These are phyloP conservation scores for Cyanocitta stelleri DNA, from an alignment of 2,113 vertebrate species.

Conservation along the genomic window DNA sequence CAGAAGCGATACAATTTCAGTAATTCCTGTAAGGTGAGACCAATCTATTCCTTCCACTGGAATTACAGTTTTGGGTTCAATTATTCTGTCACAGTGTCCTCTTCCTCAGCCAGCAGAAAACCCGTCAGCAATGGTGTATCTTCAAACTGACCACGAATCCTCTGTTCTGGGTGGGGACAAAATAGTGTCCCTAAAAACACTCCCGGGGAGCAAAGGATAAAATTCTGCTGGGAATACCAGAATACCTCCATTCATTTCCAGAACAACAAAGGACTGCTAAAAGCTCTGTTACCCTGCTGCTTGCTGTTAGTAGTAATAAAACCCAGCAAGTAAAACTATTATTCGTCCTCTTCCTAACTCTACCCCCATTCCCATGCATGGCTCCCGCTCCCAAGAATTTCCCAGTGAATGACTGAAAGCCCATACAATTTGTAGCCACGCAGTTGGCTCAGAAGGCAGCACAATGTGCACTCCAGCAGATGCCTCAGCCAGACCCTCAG, in stretches of 20 bases:
- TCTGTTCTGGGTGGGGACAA: not conserved
- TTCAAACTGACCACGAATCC: not conserved
- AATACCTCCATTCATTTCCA: not conserved
- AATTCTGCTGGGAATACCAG: not conserved
- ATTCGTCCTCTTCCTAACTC: not conserved
- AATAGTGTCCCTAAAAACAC: not conserved
- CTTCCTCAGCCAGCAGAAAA: not conserved
- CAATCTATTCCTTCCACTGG: not conserved
- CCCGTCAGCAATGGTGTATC: accelerated
- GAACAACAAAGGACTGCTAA: not conserved
- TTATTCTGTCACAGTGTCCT: accelerated
- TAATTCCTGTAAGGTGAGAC: not conserved
- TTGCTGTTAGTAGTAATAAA: not conserved
- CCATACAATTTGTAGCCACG: accelerated
- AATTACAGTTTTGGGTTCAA: not conserved
- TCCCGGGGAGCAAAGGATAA: not conserved
- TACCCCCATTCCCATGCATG: not conserved
- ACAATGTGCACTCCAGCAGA: not conserved
- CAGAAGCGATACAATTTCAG: not conserved
- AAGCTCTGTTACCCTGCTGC: accelerated
- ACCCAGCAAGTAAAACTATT: not conserved
- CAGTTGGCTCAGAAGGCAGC: not conserved
- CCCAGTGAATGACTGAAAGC: not conserved
- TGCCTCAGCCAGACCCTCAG: not conserved
- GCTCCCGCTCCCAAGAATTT: not conserved